Evolutionary conservation across 2,888 invertebrate species (phyloP), one percentile per base, ranked within the genome.

Genomic region (Pristionchus mayeri): DNA sequence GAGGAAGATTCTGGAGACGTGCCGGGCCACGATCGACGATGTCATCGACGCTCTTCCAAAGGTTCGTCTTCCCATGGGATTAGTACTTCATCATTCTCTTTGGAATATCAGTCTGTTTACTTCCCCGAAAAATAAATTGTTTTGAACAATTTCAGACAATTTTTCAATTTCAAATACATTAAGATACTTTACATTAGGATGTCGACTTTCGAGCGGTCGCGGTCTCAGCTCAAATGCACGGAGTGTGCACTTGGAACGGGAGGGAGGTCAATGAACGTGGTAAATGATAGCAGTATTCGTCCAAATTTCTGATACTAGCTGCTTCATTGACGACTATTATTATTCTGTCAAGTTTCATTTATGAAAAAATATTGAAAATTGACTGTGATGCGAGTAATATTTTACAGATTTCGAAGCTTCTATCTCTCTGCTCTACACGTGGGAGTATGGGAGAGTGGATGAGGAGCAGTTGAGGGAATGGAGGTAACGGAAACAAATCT

Each of bases 221-320:
- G 7, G 71, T 71, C 9, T 71, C n/a, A n/a, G 16, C 11, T 40
- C 71, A 71, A 7, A 71, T 71, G 71, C 71, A 71, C 24, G 71
- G 71, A 0, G 71, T 71, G n/a, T 71, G 71, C 44, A 71, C 71
- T 11, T 71, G 71, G 71, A 44, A 71, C n/a, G n/a, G n/a, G 13
- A 11, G 30, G 40, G 71, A 71, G 7, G 71, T 71, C 3, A 40
- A 24, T 18, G 71, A 24, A 57, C n/a, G 57, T 57, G 57, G 9
- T n/a, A n/a, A 21, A 27, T 21, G 24, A 52, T 52, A 21, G 16
- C 52, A 52, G 16, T 21, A 52, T 52, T 52, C n/a, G 21, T n/a
- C 16, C n/a, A 54, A 54, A 54, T n/a, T 54, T 54, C n/a, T n/a
- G n/a, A n/a, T n/a, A n/a, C n/a, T n/a, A 44, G 13, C 44, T 44